Conservation (phyloP, 2,888 invertebrate genomes). For the Caenorhabditis imperialis region DNA sequence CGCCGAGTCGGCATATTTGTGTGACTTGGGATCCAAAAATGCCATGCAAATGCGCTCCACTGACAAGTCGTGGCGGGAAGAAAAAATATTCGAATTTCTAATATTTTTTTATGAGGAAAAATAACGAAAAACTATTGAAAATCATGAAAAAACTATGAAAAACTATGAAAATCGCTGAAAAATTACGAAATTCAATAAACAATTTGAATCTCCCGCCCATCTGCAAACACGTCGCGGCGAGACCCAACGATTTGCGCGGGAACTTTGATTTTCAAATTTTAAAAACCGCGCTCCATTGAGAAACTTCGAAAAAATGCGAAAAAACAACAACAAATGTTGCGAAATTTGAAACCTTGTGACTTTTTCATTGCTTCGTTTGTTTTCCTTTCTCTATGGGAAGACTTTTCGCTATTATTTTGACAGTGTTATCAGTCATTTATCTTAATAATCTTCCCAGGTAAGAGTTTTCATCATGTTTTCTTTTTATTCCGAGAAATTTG, state of each 20-base stretch:
- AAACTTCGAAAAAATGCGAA: background rate
- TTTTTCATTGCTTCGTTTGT: conserved; percentile 3
- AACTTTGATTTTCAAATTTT: no score
- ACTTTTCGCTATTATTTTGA: conserved; percentile 27
- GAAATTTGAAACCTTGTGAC: conserved; percentile 13
- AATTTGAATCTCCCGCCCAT: background rate
- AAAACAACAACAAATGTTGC: background rate
- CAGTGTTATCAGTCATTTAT: conserved; percentile 12
- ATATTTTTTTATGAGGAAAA: no score
- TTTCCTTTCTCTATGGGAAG: conserved; percentile 18
- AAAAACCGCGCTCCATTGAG: conserved; percentile 19
- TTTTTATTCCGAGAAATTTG: background rate
- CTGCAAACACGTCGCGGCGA: background rate
- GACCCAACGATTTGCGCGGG: background rate
- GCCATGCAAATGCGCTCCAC: no score
- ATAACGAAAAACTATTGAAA: no score
- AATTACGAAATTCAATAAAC: background rate
- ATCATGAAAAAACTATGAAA: background rate
- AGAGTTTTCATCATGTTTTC: background rate
- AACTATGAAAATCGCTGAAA: background rate
- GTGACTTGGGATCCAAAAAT: no score
- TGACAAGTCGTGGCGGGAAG: no score
- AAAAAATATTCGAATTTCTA: no score
- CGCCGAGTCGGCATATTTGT: no score
- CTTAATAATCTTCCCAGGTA: conserved; percentile 10